A percentile compares a stretch with the other conserved stretches of the same genome.
Conservation (phyloP, 2,797 vertebrate species). For the Manis crassicaudata region DNA sequence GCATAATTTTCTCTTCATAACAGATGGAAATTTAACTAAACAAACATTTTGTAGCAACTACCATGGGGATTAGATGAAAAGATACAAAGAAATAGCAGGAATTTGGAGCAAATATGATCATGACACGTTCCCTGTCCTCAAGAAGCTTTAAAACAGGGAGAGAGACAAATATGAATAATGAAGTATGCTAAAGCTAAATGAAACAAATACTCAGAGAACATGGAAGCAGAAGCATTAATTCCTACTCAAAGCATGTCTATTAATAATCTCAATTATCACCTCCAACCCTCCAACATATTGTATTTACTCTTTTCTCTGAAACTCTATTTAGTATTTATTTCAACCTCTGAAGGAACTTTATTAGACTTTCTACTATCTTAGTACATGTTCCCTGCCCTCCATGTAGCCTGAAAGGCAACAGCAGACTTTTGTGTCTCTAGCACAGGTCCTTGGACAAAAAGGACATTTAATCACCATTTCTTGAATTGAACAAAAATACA, state of each 20-base stretch:
- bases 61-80: background rate
- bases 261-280: background rate
- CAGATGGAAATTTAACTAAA: background rate
- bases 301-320: background rate
- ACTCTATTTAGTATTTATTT: background rate
- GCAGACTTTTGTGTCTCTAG: background rate
- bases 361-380: background rate
- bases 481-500: conserved; percentile 40
- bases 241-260: background rate
- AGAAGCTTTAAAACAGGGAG: conserved; percentile 24
- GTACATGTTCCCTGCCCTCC: background rate
- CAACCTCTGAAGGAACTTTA: background rate
- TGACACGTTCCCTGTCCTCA: conserved; percentile 26
- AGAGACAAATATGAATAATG: background rate
- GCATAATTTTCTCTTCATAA: conserved; percentile 26
- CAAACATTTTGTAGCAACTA: conserved; percentile 45
- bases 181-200: background rate
- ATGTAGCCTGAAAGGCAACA: background rate
- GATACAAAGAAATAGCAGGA: background rate
- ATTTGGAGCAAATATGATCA: background rate
- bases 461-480: background rate
- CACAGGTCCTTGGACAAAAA: background rate
- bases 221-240: background rate
- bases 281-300: background rate
- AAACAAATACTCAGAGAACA: conserved; percentile 16